Evolutionary conservation across 2,888 invertebrate species (phyloP).

Genomic region (Aplocera efformata): DNA sequence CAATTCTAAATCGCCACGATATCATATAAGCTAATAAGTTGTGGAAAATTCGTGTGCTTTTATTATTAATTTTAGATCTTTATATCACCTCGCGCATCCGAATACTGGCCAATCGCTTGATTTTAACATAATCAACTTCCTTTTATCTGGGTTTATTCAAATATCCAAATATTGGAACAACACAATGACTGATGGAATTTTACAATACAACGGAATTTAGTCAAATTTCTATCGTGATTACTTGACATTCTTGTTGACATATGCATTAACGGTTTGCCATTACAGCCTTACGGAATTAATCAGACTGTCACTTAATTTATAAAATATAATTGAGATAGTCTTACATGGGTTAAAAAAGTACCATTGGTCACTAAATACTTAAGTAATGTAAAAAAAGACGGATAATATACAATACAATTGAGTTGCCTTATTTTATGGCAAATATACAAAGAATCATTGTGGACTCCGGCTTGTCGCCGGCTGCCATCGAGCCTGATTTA

Average conservation of each 20-base stretch:
- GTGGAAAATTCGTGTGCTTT: too few species aligned
- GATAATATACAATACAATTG: conserved; percentile 14
- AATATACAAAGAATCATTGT: background rate
- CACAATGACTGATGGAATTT: too few species aligned
- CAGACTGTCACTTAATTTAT: conserved; percentile 7
- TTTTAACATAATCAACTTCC: too few species aligned
- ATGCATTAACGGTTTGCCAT: too few species aligned
- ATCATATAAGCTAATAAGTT: too few species aligned
- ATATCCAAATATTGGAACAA: too few species aligned
- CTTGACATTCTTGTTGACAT: conserved; percentile 7
- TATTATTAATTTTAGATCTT: too few species aligned
- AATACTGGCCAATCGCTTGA: too few species aligned
- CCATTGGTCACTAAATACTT: conserved; percentile 3
- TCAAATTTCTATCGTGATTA: conserved; percentile 14
- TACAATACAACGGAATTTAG: too few species aligned
- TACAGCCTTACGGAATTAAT: conserved; percentile 5
- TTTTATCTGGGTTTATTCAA: too few species aligned
- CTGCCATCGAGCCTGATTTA: background rate
- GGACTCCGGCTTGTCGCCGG: background rate
- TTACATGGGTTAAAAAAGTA: conserved; percentile 13
- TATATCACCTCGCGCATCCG: too few species aligned
- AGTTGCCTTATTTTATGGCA: conserved; percentile 7
- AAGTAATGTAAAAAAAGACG: conserved; percentile 6
- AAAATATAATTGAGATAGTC: conserved; percentile 11
- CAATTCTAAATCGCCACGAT: too few species aligned